Evolutionary conservation across 2,888 invertebrate species (phyloP), one percentile per base, ranked within the genome.

Genomic region (Meganola albula): DNA sequence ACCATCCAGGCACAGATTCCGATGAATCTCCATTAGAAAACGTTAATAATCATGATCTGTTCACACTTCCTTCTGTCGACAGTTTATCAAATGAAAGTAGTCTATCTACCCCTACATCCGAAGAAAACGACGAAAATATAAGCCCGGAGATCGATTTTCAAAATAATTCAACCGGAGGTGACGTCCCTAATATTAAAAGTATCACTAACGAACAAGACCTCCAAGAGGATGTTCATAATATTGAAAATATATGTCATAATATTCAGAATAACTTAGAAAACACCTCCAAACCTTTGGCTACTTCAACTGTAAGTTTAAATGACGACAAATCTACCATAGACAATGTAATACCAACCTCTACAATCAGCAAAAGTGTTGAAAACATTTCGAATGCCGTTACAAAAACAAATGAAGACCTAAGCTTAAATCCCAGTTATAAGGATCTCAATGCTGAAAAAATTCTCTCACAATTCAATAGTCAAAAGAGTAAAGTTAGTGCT

Each of bases 351-450:
- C 50, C 52, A 26, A 69, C 71, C 36, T 62, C 67, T 0, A 44
- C 60, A 1, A 62, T 64, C 23, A 84, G 83, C 28, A 65, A 55
- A 23, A 84, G 83, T 36, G 80, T 71, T 27, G 84, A 84, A 48
- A 76, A 83, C 44, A 67, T 84, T 51, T 65, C 64, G 10, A 47
- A 38, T 30, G 34, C 37, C 6, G 41, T 52, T 4, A 48, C 51
- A 3, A 47, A 53, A 18, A 44, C 47, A n/a, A 36, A 46, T 26
- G 33, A 49, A 7, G 48, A 48, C 13, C 21, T 26, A 4, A 48
- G 35, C 18, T 35, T 43, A 31, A 62, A 59, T 37, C 44, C 48
- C 0, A 68, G 58, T 38, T 46, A 57, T 1, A 68, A 66, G 40
- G 63, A 68, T 5, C 42, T 82, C 4, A 69, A 83, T 36, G 49